These are phyloP conservation scores for Eurois occulta DNA, from an alignment of 2,888 invertebrate genomes.

Conservation along the genomic window DNA sequence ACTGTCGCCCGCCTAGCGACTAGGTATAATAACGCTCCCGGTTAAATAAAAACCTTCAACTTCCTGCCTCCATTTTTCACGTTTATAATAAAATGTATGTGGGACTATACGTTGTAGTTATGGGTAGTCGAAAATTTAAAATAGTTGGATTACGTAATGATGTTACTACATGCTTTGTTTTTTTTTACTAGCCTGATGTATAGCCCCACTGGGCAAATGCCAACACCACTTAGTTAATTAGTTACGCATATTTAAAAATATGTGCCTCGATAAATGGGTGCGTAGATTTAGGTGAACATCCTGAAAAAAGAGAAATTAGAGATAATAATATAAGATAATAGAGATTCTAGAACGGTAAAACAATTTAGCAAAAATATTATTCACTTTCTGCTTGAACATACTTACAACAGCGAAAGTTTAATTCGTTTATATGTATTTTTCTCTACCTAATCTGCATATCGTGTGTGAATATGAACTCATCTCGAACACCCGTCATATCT, in stretches of 20 bases:
- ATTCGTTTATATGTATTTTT: neutral
- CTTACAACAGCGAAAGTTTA: neutral
- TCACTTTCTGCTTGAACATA: neutral
- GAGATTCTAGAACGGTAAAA: neutral
- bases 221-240: neutral
- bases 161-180: neutral
- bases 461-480: constrained; percentile 31
- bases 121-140: neutral
- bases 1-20: constrained; percentile 63
- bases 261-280: neutral
- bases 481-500: constrained; percentile 38
- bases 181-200: neutral
- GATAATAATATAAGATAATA: no score
- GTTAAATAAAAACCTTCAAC: constrained; percentile 57
- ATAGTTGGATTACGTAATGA: neutral
- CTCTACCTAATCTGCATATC: constrained; percentile 22
- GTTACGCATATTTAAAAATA: neutral
- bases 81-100: constrained; percentile 40
- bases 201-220: neutral
- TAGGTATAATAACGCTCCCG: constrained; percentile 57
- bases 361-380: neutral
- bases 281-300: neutral
- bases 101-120: neutral
- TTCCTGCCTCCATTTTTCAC: constrained; percentile 48
- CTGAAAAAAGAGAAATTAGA: no score